phyloP scores from a whole-genome alignment of 2,113 vertebrate genomes.

The Macquaria australasica region DNA sequence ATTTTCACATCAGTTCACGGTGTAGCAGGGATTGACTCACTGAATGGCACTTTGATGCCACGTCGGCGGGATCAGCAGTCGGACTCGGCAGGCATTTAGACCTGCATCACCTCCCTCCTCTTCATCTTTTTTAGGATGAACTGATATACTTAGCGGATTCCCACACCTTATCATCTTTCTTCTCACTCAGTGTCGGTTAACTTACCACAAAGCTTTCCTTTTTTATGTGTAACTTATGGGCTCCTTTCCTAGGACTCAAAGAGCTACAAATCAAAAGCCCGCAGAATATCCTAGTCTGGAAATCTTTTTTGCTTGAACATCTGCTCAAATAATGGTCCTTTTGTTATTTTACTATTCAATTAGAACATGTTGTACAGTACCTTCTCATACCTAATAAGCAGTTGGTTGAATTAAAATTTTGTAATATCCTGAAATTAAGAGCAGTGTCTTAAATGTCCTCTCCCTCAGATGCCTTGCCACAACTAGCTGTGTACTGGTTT shows the following conservation, averaged over 20 bases:
- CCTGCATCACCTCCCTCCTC: constrained; percentile 21
- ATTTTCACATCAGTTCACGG: background rate
- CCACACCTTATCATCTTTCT: constrained; percentile 31
- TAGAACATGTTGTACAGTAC: constrained; percentile 28
- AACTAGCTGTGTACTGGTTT: constrained; percentile 38
- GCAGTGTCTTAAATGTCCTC: constrained; percentile 19
- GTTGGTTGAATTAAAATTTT: background rate
- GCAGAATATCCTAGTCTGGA: constrained; percentile 4
- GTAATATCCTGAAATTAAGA: constrained; percentile 26
- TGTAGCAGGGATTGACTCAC: constrained; percentile 25
- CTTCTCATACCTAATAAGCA: constrained; percentile 19
- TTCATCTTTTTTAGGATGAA: constrained; percentile 23
- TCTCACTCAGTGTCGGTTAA: constrained; percentile 22
- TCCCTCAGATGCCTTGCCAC: constrained; percentile 1
- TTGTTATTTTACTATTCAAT: constrained; percentile 49
- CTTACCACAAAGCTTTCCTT: constrained; percentile 36
- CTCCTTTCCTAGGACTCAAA: constrained; percentile 26
- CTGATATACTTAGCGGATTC: constrained; percentile 24
- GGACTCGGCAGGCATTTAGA: constrained; percentile 24
- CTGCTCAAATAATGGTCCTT: constrained; percentile 28
- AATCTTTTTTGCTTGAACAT: constrained; percentile 22
- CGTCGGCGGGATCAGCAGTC: constrained; percentile 16
- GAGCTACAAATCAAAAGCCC: constrained; percentile 42
- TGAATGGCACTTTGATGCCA: background rate
- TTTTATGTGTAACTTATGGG: constrained; percentile 35